Percentiles rank a stretch among this genome's conserved stretches.
These are phyloP conservation scores for Archocentrus centrarchus DNA, from an alignment of 2,113 vertebrate genomes.

Conservation along the genomic window DNA sequence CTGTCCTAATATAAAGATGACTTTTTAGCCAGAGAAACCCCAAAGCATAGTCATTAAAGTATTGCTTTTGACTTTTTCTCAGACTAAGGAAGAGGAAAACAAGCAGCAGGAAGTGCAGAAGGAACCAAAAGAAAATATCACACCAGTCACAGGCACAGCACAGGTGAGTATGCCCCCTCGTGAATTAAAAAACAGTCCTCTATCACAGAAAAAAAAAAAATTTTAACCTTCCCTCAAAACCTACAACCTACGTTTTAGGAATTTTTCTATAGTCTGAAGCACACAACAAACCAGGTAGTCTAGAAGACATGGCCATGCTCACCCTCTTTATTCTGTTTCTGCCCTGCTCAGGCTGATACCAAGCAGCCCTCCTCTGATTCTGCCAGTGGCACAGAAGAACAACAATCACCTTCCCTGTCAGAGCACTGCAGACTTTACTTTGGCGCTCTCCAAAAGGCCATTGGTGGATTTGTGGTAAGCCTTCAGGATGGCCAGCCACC, in stretches of 20 bases:
- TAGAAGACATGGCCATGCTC: not conserved
- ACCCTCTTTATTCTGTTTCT: not conserved
- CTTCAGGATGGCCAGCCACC: conserved; percentile 84
- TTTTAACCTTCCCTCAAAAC: not conserved
- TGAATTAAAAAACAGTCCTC: not conserved
- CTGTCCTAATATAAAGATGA: not conserved
- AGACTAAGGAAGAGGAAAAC: conserved; percentile 80
- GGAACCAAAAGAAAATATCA: conserved; percentile 42
- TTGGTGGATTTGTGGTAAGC: conserved; percentile 79
- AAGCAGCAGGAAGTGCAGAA: conserved; percentile 50
- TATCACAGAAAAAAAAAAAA: not conserved
- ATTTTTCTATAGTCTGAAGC: not conserved
- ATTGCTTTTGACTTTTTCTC: conserved; percentile 21
- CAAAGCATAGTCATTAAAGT: not conserved
- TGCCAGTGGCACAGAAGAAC: conserved; percentile 7
- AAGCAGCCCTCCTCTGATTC: conserved; percentile 28
- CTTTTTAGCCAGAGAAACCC: not conserved
- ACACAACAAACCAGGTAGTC: not conserved
- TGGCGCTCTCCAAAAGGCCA: conserved; percentile 89
- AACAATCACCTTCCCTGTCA: conserved; percentile 27
- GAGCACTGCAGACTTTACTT: conserved; percentile 92
- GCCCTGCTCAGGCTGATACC: conserved; percentile 27
- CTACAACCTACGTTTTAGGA: not conserved
- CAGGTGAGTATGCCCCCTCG: conserved; percentile 55
- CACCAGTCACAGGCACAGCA: conserved; percentile 18